phyloP scores from a whole-genome alignment of 2,113 vertebrate genomes.

The Mus spicilegus region DNA sequence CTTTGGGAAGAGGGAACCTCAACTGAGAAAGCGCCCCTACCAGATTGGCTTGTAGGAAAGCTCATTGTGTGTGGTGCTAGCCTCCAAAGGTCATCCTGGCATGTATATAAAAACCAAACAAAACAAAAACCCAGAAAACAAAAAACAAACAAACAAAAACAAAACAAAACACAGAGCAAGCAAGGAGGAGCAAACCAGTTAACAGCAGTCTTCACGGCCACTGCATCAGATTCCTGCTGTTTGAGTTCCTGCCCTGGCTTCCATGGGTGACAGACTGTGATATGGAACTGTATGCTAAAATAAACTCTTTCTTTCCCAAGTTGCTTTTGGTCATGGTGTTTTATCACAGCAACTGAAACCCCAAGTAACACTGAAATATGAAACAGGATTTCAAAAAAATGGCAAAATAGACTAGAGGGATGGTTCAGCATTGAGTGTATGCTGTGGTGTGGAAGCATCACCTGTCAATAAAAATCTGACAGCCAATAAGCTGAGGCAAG shows the following conservation, averaged over 20 bases:
- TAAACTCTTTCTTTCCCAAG: background rate
- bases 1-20: background rate
- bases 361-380: background rate
- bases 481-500: too few relatives aligned
- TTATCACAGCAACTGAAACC: background rate
- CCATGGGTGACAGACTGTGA: background rate
- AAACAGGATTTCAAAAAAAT: background rate
- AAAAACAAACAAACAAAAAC: too few relatives aligned
- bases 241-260: background rate
- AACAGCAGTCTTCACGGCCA: background rate
- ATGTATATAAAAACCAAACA: background rate
- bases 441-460: too few relatives aligned
- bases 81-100: too few relatives aligned
- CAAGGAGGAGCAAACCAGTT: background rate
- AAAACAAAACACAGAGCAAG: background rate
- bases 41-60: background rate
- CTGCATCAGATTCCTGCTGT: background rate
- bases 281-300: background rate
- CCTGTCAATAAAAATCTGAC: too few relatives aligned
- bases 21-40: background rate
- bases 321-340: background rate
- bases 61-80: background rate
- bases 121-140: too few relatives aligned
- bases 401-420: background rate
- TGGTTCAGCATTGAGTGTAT: background rate